Conservation (phyloP, 1,140 invertebrate genomes). For the Tetragnatha versicolor region DNA sequence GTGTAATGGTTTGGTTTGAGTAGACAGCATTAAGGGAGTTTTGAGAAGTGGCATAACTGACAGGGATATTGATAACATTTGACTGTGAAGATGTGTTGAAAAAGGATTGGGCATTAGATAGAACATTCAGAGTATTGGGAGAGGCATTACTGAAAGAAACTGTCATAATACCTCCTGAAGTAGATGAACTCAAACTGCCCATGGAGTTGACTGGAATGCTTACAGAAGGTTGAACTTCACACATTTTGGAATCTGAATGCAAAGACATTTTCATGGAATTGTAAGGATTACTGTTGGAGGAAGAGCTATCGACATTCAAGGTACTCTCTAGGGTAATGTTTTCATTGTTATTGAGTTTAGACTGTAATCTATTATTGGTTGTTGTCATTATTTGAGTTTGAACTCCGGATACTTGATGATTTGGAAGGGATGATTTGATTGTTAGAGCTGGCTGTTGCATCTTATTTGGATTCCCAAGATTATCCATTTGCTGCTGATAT, state of each 20-base stretch:
- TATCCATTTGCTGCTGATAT: too few relatives aligned
- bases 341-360: neutral
- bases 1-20: conserved; percentile 21
- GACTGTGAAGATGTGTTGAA: conserved; percentile 33
- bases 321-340: neutral
- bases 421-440: neutral
- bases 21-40: conserved; percentile 32
- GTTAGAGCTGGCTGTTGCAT: neutral
- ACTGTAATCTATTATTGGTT: neutral
- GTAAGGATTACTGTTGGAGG: neutral
- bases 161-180: conserved; percentile 5
- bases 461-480: conserved; percentile 17
- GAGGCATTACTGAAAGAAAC: conserved; percentile 2
- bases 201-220: neutral
- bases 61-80: conserved; percentile 38
- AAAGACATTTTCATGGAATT: neutral
- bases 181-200: neutral
- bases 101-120: conserved; percentile 20
- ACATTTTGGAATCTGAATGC: neutral
- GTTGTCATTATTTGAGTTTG: neutral
- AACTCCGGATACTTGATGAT: neutral
- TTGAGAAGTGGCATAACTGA: conserved; percentile 32
- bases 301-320: conserved; percentile 14
- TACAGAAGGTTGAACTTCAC: conserved; percentile 7
- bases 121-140: conserved; percentile 23